Evolutionary conservation across 2,888 invertebrate species (phyloP), one percentile per base, ranked within the genome.

Genomic region (Heliothis peltigera): DNA sequence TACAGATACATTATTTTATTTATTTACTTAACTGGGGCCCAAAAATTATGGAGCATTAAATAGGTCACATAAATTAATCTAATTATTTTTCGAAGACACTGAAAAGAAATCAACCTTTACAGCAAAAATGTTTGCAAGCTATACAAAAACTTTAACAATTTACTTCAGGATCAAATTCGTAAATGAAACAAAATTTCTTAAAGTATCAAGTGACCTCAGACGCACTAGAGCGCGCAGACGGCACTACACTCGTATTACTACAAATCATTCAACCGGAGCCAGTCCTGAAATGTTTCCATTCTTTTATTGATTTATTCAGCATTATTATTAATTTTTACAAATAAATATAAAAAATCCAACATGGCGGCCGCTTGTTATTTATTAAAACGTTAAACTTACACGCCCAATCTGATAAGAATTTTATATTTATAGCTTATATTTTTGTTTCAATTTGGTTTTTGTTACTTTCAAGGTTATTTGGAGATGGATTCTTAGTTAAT

Each of bases 281-380:
- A 84, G 87, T 86, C 89, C 90, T 87, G 90, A 90, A 91, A 91
- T 87, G 90, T 89, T 93, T 92, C 92, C 93, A 94, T 93, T 93
- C 93, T 91, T 91, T 90, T 91, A 92, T 94, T 95, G 94, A 94
- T 94, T 94, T 95, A 94, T 94, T 91, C 89, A 90, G 86, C 89
- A 92, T 93, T 94, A 94, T 93, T 95, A 94, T 93, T 94, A 94
- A 92, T 93, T 92, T 87, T 73, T 71, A 73, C 73, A 73, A 73
- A 73, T 73, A 73, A 87, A 85, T 87, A 83, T 84, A 83, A 84
- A n/a, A 86, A 84, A 85, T 77, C 49, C 76, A 80, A 64, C 58
- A 81, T 77, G 75, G 76, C 76, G 78, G 81, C 83, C 85, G 83
- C 86, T 84, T 83, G 87, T 92, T 91, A 92, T 92, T 92, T 91